phyloP scores from a whole-genome alignment of 2,113 vertebrate species.

The Notarius lentiginosus region DNA sequence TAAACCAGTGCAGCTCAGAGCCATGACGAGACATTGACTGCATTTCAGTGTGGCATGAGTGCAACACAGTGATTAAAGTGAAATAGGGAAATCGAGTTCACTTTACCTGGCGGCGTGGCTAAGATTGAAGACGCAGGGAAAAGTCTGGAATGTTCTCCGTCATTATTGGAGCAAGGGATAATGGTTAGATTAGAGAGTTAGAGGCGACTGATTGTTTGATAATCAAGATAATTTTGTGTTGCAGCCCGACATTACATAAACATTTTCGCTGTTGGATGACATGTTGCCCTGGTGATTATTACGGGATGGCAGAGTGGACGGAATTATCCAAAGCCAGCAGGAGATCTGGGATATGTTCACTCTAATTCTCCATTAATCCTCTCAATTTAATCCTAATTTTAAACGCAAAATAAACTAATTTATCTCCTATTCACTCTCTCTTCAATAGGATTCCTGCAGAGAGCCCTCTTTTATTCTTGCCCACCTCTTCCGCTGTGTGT shows the following conservation, averaged over 20 bases:
- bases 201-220: too few relatives aligned
- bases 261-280: neutral
- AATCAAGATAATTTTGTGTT: too few relatives aligned
- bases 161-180: too few relatives aligned
- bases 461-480: neutral
- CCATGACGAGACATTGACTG: too few relatives aligned
- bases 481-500: slow-evolving; percentile 45
- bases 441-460: neutral
- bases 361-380: slow-evolving; percentile 8
- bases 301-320: neutral
- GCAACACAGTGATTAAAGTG: too few relatives aligned
- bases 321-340: neutral
- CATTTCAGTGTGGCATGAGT: too few relatives aligned
- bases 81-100: too few relatives aligned
- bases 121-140: too few relatives aligned
- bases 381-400: neutral
- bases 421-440: neutral
- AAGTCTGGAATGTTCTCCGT: too few relatives aligned
- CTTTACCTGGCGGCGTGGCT: too few relatives aligned
- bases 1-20: too few relatives aligned
- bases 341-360: neutral
- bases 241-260: neutral
- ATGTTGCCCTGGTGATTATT: neutral
- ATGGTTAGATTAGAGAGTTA: too few relatives aligned
- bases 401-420: neutral